Evolutionary conservation across 2,888 invertebrate species (phyloP).

Genomic region (Enchytraeus crypticus): DNA sequence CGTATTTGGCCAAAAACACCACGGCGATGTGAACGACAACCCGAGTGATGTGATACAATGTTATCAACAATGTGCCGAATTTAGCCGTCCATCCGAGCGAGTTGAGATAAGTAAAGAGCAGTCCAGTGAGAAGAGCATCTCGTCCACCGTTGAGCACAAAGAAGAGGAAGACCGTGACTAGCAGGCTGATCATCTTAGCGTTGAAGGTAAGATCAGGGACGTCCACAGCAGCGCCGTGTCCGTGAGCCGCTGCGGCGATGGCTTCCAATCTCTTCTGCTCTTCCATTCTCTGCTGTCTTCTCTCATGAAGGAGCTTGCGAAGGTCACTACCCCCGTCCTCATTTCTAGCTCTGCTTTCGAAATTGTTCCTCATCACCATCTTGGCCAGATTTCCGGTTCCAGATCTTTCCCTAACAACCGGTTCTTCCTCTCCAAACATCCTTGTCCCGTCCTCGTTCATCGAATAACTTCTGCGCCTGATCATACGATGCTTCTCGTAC

Average conservation of each 20-base stretch:
- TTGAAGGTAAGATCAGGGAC: neutral
- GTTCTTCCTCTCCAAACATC: neutral
- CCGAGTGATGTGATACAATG: constrained; percentile 9
- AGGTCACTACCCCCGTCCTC: neutral
- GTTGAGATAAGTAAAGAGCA: constrained; percentile 5
- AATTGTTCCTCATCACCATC: neutral
- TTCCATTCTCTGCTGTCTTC: neutral
- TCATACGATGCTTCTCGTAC: neutral
- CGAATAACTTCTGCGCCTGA: constrained; percentile 4
- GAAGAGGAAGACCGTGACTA: neutral
- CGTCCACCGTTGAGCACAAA: constrained; percentile 6
- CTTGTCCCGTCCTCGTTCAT: constrained; percentile 1
- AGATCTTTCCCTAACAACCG: neutral
- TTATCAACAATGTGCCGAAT: constrained; percentile 4
- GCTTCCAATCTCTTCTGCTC: neutral
- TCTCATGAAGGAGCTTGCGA: neutral
- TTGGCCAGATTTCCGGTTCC: neutral
- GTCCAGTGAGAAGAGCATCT: constrained; percentile 6
- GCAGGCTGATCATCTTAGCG: neutral
- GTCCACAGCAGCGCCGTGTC: neutral
- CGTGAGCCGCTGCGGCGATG: neutral
- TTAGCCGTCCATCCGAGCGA: constrained; percentile 1
- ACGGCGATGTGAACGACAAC: constrained; percentile 6
- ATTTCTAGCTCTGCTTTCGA: neutral
- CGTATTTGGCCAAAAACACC: neutral